A percentile compares a stretch with the other conserved stretches of the same genome.
These are phyloP conservation scores for Drosophila mettleri DNA, from an alignment of 2,888 invertebrate species.

Conservation along the genomic window DNA sequence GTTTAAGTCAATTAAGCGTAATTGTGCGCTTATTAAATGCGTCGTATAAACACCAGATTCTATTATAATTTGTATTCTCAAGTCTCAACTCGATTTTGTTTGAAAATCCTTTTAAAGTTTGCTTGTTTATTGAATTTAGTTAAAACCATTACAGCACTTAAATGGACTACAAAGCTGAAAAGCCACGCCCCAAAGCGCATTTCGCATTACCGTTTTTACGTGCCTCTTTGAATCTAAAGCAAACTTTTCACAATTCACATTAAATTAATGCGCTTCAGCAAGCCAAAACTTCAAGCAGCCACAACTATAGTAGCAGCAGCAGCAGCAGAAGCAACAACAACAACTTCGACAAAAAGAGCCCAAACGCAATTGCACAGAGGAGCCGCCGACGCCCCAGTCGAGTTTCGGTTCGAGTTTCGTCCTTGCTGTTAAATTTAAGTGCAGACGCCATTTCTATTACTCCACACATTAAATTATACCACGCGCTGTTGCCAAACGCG, in stretches of 20 bases:
- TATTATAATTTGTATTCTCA: neutral
- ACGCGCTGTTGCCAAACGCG: constrained; percentile 62
- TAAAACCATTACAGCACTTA: neutral
- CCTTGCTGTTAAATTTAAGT: constrained; percentile 74
- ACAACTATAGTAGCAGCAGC: constrained; percentile 28
- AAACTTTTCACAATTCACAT: constrained; percentile 70
- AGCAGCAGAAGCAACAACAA: constrained; percentile 26
- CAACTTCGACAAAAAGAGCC: constrained; percentile 31
- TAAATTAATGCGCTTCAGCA: constrained; percentile 67
- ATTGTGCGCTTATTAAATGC: no score
- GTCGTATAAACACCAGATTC: no score
- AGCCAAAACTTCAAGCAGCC: constrained; percentile 36
- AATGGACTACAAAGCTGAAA: neutral
- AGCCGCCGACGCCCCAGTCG: constrained; percentile 42
- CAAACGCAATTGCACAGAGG: neutral
- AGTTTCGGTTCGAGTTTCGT: constrained; percentile 49
- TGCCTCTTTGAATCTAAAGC: constrained; percentile 22
- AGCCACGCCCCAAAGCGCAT: constrained; percentile 39
- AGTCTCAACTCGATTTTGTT: neutral
- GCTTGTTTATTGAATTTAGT: neutral
- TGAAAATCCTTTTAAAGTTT: neutral
- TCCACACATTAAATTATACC: constrained; percentile 75
- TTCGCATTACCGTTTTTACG: constrained; percentile 35
- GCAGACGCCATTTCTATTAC: constrained; percentile 79
- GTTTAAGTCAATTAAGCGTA: no score